Base-by-base conservation (phyloP, 2,797 vertebrate species). In the Avahi laniger region DNA sequence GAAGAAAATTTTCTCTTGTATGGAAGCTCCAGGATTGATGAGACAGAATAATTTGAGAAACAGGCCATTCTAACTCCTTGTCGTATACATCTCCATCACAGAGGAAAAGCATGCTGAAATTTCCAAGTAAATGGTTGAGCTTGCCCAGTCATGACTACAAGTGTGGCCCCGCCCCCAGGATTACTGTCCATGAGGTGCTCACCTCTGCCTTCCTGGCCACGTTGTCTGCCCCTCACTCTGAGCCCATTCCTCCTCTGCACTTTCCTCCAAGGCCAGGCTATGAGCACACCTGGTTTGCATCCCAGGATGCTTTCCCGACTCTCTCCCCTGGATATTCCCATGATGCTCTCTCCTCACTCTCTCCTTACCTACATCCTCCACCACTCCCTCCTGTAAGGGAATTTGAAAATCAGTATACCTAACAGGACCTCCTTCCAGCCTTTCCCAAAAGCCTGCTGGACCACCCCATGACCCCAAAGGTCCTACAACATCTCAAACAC, bases 1-100 rank as follows among this genome's bases (percentile, higher is more conserved):
- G 3, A 57, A 6, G 33, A 35, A 65, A 75, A 65, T 35, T 46
- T 52, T 61, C 35, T 84, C 41, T 52, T 52, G 7, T 24, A 12
- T 63, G 30, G 43, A 93, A 81, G 46, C 30, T 5, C 73, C 52
- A 72, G 79, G 24, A 89, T 20, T 14, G 35, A 76, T 14, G n/a
- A 80, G 38, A 89, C 12, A 59, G 13, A 91, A 41, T 69, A 85
- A 85, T n/a, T 65, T 28, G 26, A 90, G 54, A 67, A 65, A 87
- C 3, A 0, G 35, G 20, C 17, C 76, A 8, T 46, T 70, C 61
- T 63, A 48, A 59, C 5, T 75, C 48, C 50, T 63, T 41, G 20
- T 86, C 59, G 48, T 52, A 41, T 11, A 4, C 3, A n/a, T 63
- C 72, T 70, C 43, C 4, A 35, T 57, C 70, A 59, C 5, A 22